Conservation (phyloP, 2,113 vertebrate genomes). For the Trichomycterus rosablanca region DNA sequence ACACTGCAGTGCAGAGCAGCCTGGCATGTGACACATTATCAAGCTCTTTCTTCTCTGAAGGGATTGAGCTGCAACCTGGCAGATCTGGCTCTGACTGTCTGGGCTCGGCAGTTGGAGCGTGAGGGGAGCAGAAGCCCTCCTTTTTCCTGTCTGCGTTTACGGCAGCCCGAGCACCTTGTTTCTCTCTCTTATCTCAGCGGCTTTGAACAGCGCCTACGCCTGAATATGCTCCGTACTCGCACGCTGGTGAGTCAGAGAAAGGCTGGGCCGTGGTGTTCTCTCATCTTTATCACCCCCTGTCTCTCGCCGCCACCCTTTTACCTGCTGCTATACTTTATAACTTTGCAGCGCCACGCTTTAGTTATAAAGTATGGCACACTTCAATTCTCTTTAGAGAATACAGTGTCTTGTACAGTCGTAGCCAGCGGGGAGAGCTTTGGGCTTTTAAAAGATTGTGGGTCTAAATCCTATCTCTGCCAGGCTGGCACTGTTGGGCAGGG, state of each 20-base stretch:
- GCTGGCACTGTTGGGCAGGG: too few species aligned
- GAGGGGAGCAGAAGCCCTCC: conserved; percentile 14
- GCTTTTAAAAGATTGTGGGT: too few species aligned
- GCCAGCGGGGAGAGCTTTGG: too few species aligned
- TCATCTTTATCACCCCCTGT: conserved; percentile 36
- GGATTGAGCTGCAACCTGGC: conserved; percentile 1
- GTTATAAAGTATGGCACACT: conserved; percentile 12
- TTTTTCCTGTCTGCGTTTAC: conserved; percentile 26
- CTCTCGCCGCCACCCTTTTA: conserved; percentile 34
- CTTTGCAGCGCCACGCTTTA: background rate
- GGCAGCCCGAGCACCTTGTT: conserved; percentile 15
- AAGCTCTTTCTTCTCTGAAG: conserved; percentile 8
- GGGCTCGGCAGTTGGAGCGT: conserved; percentile 1
- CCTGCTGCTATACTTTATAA: conserved; percentile 20
- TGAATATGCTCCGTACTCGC: conserved; percentile 35
- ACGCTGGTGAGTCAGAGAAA: conserved; percentile 19
- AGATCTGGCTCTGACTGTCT: conserved; percentile 20
- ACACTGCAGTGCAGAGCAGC: background rate
- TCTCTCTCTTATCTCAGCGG: conserved; percentile 36
- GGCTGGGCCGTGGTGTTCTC: background rate
- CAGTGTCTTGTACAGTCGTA: too few species aligned
- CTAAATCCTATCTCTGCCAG: too few species aligned
- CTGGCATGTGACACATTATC: background rate
- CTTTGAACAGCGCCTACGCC: conserved; percentile 62
- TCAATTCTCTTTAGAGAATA: background rate